A percentile compares a stretch with the other conserved stretches of the same genome.
Conservation (phyloP, 2,797 vertebrate species). For the Alcedo atthis region DNA sequence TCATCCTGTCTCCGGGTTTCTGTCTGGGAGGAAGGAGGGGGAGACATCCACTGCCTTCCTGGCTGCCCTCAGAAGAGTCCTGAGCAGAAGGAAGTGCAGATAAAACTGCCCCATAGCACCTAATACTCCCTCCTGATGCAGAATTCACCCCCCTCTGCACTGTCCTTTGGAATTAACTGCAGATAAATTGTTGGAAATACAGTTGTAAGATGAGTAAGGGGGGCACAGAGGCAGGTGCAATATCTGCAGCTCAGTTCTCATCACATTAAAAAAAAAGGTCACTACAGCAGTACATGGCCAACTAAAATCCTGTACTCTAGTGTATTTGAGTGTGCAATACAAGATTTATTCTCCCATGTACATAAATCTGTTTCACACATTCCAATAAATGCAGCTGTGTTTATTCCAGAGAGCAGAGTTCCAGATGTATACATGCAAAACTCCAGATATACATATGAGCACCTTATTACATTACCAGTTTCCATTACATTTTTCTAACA, state of each 20-base stretch:
- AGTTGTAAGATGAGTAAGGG: neutral
- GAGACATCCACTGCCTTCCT: neutral
- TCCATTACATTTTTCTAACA: conserved; percentile 67
- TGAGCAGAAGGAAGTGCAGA: neutral
- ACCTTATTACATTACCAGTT: conserved; percentile 61
- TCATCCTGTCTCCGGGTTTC: neutral
- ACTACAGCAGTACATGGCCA: neutral
- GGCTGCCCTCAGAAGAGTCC: neutral
- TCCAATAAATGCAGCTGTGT: conserved; percentile 82
- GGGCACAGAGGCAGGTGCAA: neutral
- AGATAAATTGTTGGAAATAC: neutral
- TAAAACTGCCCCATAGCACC: neutral
- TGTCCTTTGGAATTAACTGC: neutral
- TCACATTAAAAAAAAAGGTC: neutral
- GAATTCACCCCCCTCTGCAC: neutral
- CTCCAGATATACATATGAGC: conserved; percentile 46
- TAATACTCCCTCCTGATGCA: neutral
- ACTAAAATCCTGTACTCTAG: neutral
- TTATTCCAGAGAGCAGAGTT: conserved; percentile 70
- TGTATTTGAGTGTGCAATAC: neutral
- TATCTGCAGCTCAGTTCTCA: neutral
- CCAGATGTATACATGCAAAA: conserved; percentile 62
- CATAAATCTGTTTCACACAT: conserved; percentile 73
- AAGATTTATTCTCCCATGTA: conserved; percentile 62
- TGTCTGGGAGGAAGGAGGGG: neutral